These are phyloP conservation scores for Rhinichthys klamathensis DNA, from an alignment of 2,113 vertebrate genomes.

Conservation along the genomic window DNA sequence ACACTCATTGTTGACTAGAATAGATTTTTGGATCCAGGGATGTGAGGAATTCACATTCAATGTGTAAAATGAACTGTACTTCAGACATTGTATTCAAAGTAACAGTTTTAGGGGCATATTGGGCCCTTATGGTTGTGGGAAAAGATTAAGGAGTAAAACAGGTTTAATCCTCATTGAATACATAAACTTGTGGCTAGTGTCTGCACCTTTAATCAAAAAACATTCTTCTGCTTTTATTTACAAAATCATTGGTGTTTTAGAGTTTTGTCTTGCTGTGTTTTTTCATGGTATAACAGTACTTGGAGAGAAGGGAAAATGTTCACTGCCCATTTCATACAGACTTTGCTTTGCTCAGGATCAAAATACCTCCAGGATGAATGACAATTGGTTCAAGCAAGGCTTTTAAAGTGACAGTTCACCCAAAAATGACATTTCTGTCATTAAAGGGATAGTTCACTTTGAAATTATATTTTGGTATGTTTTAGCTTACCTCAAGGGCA, in stretches of 20 bases:
- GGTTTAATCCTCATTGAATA: not conserved
- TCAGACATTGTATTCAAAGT: conserved; percentile 60
- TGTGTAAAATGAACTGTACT: conserved; percentile 67
- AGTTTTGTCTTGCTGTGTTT: conserved; percentile 54
- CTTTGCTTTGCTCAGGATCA: too few species aligned
- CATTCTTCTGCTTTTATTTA: not conserved
- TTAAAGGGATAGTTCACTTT: too few species aligned
- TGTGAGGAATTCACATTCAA: conserved; percentile 19
- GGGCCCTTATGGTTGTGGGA: not conserved
- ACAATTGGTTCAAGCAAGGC: too few species aligned
- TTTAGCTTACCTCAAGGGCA: too few species aligned
- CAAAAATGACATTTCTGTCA: too few species aligned
- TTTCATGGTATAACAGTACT: not conserved
- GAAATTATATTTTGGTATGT: too few species aligned
- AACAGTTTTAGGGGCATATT: not conserved
- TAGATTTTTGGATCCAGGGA: not conserved
- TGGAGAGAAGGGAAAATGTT: not conserved
- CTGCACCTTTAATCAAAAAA: not conserved
- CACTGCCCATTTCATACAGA: not conserved
- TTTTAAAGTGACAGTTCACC: too few species aligned
- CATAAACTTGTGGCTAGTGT: not conserved
- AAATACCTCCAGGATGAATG: too few species aligned
- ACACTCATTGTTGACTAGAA: not conserved
- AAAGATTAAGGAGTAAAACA: not conserved
- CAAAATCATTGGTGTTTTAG: not conserved